Evolutionary conservation across 2,797 vertebrate genomes (phyloP).

Genomic region (Chelidonichthys spinosus): DNA sequence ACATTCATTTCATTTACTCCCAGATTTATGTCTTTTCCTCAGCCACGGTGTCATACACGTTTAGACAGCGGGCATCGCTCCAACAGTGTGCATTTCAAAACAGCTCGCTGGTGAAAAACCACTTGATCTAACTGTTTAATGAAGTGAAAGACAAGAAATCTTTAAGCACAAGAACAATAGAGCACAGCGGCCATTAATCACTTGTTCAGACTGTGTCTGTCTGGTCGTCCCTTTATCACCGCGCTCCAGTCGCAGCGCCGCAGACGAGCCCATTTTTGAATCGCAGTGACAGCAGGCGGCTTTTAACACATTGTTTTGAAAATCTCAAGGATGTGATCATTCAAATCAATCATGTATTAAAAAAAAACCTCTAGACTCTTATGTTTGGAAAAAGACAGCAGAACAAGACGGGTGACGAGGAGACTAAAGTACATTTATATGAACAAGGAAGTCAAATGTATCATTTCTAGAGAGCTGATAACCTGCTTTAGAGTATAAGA

Average conservation of each 20-base stretch:
- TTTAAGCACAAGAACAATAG: slow-evolving; percentile 74
- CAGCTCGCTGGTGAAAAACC: slow-evolving; percentile 49
- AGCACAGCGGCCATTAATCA: slow-evolving; percentile 76
- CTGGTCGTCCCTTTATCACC: slow-evolving; percentile 51
- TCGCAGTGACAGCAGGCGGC: slow-evolving; percentile 15
- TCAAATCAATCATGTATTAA: slow-evolving; percentile 31
- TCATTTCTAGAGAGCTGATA: neutral
- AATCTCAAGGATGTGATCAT: slow-evolving; percentile 22
- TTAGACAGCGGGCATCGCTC: slow-evolving; percentile 13
- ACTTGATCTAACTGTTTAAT: slow-evolving; percentile 77
- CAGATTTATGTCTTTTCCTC: slow-evolving; percentile 34
- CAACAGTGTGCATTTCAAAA: slow-evolving; percentile 42
- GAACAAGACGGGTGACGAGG: neutral
- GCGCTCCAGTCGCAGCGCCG: slow-evolving; percentile 45
- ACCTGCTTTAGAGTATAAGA: neutral
- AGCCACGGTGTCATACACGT: slow-evolving; percentile 16
- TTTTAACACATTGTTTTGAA: slow-evolving; percentile 38
- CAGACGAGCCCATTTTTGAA: slow-evolving; percentile 29
- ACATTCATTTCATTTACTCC: slow-evolving; percentile 22
- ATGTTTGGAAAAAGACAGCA: slow-evolving; percentile 5
- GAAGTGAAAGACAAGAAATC: slow-evolving; percentile 81
- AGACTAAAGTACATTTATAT: neutral
- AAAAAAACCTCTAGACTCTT: slow-evolving; percentile 16
- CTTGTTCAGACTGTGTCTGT: slow-evolving; percentile 61
- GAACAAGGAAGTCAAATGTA: neutral